Conservation (phyloP, 2,113 vertebrate species). For the Hipposideros armiger region DNA sequence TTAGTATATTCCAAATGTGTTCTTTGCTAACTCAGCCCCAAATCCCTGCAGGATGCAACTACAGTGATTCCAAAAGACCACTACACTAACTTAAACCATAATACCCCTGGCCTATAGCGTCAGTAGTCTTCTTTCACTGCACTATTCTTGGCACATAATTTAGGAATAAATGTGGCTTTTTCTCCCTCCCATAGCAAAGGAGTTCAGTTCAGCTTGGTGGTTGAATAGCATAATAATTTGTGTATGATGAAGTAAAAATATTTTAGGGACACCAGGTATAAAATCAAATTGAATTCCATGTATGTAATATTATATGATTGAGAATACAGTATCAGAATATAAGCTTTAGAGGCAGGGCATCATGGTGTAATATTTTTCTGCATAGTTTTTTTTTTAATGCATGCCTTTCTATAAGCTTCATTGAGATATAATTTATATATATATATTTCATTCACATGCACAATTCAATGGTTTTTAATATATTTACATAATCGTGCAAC, state of each 20-base stretch:
- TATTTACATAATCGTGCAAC: background rate
- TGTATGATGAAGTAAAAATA: background rate
- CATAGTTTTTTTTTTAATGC: background rate
- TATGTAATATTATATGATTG: background rate
- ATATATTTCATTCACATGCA: background rate
- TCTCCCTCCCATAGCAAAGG: background rate
- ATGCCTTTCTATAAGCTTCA: background rate
- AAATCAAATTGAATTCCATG: background rate
- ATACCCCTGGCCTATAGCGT: background rate
- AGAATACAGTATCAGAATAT: background rate
- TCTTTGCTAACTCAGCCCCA: background rate
- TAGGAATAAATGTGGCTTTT: background rate
- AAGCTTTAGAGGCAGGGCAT: background rate
- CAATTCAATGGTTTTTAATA: background rate
- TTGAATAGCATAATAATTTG: constrained; percentile 31
- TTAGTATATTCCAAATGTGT: background rate
- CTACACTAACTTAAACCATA: background rate
- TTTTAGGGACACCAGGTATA: background rate
- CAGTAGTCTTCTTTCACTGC: background rate
- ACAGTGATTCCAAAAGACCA: background rate
- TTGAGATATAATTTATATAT: background rate
- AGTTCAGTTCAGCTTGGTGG: constrained; percentile 1
- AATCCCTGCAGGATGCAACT: background rate
- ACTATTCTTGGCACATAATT: background rate
- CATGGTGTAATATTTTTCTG: background rate